phyloP scores from a whole-genome alignment of 2,888 invertebrate species.

The Leptodirus hochenwartii region DNA sequence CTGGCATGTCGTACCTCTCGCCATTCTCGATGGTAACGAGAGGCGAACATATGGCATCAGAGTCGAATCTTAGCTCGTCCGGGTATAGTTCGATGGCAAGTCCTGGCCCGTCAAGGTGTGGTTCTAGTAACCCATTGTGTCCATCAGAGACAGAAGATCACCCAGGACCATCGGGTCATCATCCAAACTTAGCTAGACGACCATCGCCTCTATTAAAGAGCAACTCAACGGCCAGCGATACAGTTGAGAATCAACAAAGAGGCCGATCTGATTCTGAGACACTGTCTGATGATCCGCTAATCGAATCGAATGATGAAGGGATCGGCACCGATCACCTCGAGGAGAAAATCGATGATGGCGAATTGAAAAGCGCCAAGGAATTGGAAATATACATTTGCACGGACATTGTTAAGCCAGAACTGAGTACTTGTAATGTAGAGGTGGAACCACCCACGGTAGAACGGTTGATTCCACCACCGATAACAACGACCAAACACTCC shows the following conservation, averaged over 20 bases:
- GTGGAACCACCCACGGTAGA: too few relatives aligned
- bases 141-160: slow-evolving; percentile 59
- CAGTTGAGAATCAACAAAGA: slow-evolving; percentile 28
- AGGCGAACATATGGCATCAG: slow-evolving; percentile 59
- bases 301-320: slow-evolving; percentile 61
- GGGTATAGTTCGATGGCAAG: slow-evolving; percentile 77
- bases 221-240: slow-evolving; percentile 12
- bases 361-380: slow-evolving; percentile 46
- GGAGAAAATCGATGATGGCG: slow-evolving; percentile 53
- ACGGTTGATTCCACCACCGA: slow-evolving; percentile 5
- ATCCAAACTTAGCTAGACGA: slow-evolving; percentile 24
- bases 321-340: slow-evolving; percentile 53
- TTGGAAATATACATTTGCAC: slow-evolving; percentile 30
- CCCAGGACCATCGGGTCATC: slow-evolving; percentile 38
- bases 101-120: slow-evolving; percentile 65
- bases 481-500: slow-evolving; percentile 24
- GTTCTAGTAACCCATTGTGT: slow-evolving; percentile 62
- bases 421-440: too few relatives aligned
- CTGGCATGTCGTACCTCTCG: slow-evolving; percentile 54
- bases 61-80: slow-evolving; percentile 68
- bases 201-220: slow-evolving; percentile 43
- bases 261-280: slow-evolving; percentile 58
- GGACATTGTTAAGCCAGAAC: slow-evolving; percentile 23
- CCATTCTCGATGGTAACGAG: slow-evolving; percentile 58
- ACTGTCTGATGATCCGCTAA: slow-evolving; percentile 47